phyloP scores from a whole-genome alignment of 2,113 vertebrate species.

The human region GRCh38 chr2:32857001-32857500 shows the following conservation, averaged over 20 bases:
- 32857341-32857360: not conserved
- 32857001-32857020: not conserved
- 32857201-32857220: not conserved
- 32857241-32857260: not conserved
- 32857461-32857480: not conserved
- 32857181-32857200: not conserved
- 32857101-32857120: not conserved
- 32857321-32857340: not conserved
- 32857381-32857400: not conserved
- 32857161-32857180: not conserved
- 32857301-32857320: not conserved
- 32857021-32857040: fast-evolving
- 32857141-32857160: not conserved
- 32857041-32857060: constrained; percentile 43
- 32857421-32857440: fast-evolving
- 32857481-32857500: not conserved
- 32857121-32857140: not conserved
- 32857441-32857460: not conserved
- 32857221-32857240: not conserved
- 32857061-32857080: not conserved
- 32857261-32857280: not conserved
- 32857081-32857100: constrained; percentile 47
- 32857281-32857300: not conserved
- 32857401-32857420: not conserved
- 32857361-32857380: not conserved